A percentile compares a stretch with the other conserved stretches of the same genome.
phyloP scores from a whole-genome alignment of 2,797 vertebrate species.

The Characodon lateralis region DNA sequence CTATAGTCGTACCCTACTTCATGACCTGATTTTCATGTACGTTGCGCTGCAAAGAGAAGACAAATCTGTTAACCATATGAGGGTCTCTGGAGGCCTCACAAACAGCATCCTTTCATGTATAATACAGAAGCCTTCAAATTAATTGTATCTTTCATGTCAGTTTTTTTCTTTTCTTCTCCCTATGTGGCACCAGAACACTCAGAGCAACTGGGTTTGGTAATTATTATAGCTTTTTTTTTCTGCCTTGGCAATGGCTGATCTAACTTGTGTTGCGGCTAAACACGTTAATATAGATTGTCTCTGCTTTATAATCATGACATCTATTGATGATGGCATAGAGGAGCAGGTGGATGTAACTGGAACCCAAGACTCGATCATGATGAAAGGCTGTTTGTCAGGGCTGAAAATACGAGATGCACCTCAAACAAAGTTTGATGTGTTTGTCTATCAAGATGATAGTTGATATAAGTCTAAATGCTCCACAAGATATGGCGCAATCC shows the following conservation, averaged over 20 bases:
- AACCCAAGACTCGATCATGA: conserved; percentile 41
- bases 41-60: conserved; percentile 47
- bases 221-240: conserved; percentile 42
- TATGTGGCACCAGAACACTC: conserved; percentile 31
- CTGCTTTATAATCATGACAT: conserved; percentile 35
- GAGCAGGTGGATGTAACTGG: conserved; percentile 35
- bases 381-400: conserved; percentile 34
- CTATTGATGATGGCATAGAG: conserved; percentile 45
- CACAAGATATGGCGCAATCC: background rate
- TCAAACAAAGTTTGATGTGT: conserved; percentile 12
- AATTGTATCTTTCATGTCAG: conserved; percentile 67
- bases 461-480: background rate
- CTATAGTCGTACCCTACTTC: conserved; percentile 24
- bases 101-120: conserved; percentile 63
- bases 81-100: conserved; percentile 50
- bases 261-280: conserved; percentile 22
- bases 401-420: conserved; percentile 15
- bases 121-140: conserved; percentile 64
- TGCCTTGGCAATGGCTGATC: conserved; percentile 33
- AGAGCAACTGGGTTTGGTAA: conserved; percentile 42
- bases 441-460: background rate
- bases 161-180: conserved; percentile 30
- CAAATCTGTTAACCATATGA: conserved; percentile 56
- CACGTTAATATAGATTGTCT: conserved; percentile 37
- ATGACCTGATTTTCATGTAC: conserved; percentile 58